Base-by-base conservation (phyloP, 2,888 invertebrate genomes). In the Azorinus chamasolen region DNA sequence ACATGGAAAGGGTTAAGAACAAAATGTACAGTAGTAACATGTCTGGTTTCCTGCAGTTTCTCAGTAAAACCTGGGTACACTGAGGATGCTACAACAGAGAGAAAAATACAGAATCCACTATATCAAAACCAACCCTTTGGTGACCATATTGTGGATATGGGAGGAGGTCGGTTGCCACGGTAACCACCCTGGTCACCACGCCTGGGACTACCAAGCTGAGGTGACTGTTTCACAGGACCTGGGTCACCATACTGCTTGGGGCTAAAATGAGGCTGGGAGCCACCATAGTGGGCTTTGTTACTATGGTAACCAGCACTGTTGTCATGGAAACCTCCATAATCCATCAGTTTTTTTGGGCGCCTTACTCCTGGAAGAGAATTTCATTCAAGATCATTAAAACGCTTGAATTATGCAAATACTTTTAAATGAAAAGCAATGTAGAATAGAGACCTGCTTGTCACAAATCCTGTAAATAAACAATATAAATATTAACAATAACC, bases 71-170 rank as follows among this genome's bases (percentile, higher is more conserved):
- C 10, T 32, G 32, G 32, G 32, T 10, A 32, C 32, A 32, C 32
- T 18, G 50, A 50, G 20, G 10, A 50, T 50, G 24, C 50, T 12
- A 50, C 25, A 27, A 45, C 16, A 22, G 46, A 25, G 46, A 8
- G n/a, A 25, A 1, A 58, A 18, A n/a, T 59, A 22, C 20, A 32
- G 24, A 25, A 25, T 27, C 48, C 27, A 62, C 50, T 50, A 62
- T 39, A 62, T 50, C 48, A 3, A 50, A 51, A 81, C 81, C 77
- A 82, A 82, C 84, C 84, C 71, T 82, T 72, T 62, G 81, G 84
- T 46, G 84, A 77, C 84, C 83, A 84, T 24, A 81, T 55, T 41
- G 70, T 41, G 20, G 65, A 46, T 12, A 57, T 51, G 18, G 73
- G 70, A 24, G 61, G 46, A 48, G 65, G 62, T 68, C 63, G 58